Percentiles rank a stretch among this genome's conserved stretches.
Conservation (phyloP, 2,888 invertebrate genomes). For the Malthinus flaveolus region DNA sequence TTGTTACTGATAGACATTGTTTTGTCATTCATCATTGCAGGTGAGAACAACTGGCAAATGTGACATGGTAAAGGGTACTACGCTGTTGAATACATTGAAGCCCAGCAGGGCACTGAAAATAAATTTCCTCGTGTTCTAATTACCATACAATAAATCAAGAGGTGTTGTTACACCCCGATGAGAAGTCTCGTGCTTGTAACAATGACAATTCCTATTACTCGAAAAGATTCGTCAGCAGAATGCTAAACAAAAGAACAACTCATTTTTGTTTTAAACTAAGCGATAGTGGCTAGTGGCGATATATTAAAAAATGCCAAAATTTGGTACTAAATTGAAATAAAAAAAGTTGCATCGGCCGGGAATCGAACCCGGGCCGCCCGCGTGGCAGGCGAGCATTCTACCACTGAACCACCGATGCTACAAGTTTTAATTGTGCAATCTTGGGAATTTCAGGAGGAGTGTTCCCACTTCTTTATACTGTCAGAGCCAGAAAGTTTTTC, state of each 20-base stretch:
- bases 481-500: too few relatives aligned
- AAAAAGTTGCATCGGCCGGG: constrained; percentile 55
- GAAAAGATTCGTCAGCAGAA: constrained; percentile 35
- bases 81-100: constrained; percentile 23
- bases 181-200: constrained; percentile 40
- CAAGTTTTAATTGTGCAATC: too few relatives aligned
- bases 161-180: constrained; percentile 48
- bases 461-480: too few relatives aligned
- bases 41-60: constrained; percentile 39
- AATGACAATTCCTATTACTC: constrained; percentile 19
- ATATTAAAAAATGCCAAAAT: too few relatives aligned
- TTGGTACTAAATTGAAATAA: background rate
- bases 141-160: constrained; percentile 50
- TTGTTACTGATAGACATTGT: constrained; percentile 20
- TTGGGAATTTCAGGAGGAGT: background rate
- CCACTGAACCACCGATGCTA: constrained; percentile 59
- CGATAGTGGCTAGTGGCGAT: too few relatives aligned
- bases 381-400: constrained; percentile 60
- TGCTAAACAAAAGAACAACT: constrained; percentile 21
- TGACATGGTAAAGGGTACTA: constrained; percentile 20
- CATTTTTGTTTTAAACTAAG: background rate
- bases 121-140: constrained; percentile 49
- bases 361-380: constrained; percentile 61
- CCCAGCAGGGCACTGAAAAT: constrained; percentile 35
- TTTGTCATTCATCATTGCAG: constrained; percentile 41